Evolutionary conservation across 2,888 invertebrate genomes (phyloP), one percentile per base, ranked within the genome.

Genomic region (Furcula furcula): DNA sequence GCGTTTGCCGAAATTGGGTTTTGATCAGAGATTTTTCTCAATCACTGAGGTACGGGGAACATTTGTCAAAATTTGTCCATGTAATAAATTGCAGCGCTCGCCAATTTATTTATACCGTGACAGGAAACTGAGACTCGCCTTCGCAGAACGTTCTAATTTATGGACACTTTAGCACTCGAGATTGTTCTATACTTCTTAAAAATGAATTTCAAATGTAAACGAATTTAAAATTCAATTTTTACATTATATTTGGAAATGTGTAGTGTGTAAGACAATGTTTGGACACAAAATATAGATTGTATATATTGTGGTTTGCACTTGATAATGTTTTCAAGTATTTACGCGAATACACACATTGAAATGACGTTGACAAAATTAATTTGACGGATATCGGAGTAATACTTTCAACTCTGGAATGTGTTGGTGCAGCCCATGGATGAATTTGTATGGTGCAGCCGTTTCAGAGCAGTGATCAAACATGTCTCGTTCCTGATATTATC

Each of bases 21-120:
- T 46, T 46, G 37, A 53, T 50, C 40, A 46, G 38, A 46, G 31
- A 61, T 65, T 64, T 67, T 65, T 62, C 55, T 46, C 45, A 57
- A 49, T 48, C 43, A 46, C 38, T 46, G 43, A 44, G 42, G 46
- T 40, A 52, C 39, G 34, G 54, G 44, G 55, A 63, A 64, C 57
- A 73, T 79, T 74, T 76, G 73, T 79, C 74, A 79, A 76, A 79
- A 79, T 78, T 76, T 77, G 74, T 74, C 74, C 60, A 51, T 60
- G 65, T 74, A 72, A 82, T 81, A 83, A 81, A 81, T 80, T 73
- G 72, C 64, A 65, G 60, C 70, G 63, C 51, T 56, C 59, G 56
- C 79, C 79, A 81, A 80, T 83, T n/a, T 83, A 84, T 81, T 82
- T 79, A 82, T 71, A 65, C 62, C 57, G 65, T 69, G 76, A 76